Percentiles rank a stretch among this genome's conserved stretches.
Evolutionary conservation across 92 coral and sea anemone genomes (phyloP).

Genomic region (Siderastrea siderea): DNA sequence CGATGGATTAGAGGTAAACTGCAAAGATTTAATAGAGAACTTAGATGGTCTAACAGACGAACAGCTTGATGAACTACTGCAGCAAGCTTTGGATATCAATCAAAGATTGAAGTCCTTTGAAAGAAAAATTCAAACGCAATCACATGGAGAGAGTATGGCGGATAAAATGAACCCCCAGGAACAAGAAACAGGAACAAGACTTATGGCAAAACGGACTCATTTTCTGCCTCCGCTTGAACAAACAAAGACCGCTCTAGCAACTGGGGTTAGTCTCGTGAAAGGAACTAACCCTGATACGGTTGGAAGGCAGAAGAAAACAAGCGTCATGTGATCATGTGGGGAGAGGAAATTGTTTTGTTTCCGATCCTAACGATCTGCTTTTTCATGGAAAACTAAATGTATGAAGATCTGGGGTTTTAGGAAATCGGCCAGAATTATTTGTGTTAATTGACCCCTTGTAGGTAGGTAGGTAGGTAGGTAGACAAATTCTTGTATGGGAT

Average conservation of each 20-base stretch:
- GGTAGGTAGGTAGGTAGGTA: too few species aligned
- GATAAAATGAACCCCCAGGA: not conserved
- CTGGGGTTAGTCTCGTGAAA: not conserved
- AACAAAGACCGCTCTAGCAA: constrained; percentile 32
- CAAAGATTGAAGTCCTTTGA: constrained; percentile 60
- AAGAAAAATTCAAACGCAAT: not conserved
- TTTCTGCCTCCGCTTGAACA: constrained; percentile 37
- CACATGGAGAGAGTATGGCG: not conserved
- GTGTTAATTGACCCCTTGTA: too few species aligned
- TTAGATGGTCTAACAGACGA: constrained; percentile 83
- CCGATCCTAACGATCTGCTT: not conserved
- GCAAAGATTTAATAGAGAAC: constrained; percentile 51
- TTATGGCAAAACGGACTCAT: not conserved
- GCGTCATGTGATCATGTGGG: not conserved
- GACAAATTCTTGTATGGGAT: too few species aligned
- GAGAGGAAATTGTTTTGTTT: not conserved
- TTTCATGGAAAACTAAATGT: not conserved
- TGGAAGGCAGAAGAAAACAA: not conserved
- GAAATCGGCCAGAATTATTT: too few species aligned
- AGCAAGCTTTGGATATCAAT: constrained; percentile 80
- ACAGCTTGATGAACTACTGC: constrained; percentile 83
- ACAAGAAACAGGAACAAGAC: not conserved
- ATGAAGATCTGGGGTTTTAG: too few species aligned
- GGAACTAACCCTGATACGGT: not conserved
- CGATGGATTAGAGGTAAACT: constrained; percentile 6